Evolutionary conservation across 2,888 invertebrate species (phyloP).

Genomic region (Cheilosia vulpina): DNA sequence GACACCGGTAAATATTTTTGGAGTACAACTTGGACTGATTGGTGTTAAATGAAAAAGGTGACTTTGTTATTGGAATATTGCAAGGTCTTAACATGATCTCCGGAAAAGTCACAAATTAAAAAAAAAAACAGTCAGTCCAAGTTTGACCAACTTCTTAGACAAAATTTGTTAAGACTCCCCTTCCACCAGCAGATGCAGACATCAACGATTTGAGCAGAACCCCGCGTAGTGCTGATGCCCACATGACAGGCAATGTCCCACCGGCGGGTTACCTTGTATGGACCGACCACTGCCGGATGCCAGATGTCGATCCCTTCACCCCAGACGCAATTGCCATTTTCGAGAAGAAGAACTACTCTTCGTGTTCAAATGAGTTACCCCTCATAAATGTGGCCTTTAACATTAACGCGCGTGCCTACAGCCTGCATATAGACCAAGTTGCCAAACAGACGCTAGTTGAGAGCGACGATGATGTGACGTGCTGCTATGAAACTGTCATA

Average conservation of each 20-base stretch:
- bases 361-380: slow-evolving; percentile 66
- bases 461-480: slow-evolving; percentile 75
- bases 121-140: too few species aligned
- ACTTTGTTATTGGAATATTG: too few species aligned
- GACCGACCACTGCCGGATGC: slow-evolving; percentile 86
- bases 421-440: slow-evolving; percentile 75
- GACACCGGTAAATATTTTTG: too few species aligned
- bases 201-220: too few species aligned
- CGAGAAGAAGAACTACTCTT: slow-evolving; percentile 83
- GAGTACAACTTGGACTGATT: too few species aligned
- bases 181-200: too few species aligned
- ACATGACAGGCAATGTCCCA: neutral
- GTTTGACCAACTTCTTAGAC: too few species aligned
- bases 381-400: slow-evolving; percentile 76
- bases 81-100: too few species aligned
- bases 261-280: slow-evolving; percentile 81
- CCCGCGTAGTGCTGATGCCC: too few species aligned
- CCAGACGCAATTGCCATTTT: slow-evolving; percentile 84
- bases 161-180: too few species aligned
- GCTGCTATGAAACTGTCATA: slow-evolving; percentile 80
- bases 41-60: too few species aligned
- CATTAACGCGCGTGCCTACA: slow-evolving; percentile 70
- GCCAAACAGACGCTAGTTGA: slow-evolving; percentile 38
- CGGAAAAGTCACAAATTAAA: too few species aligned
- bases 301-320: slow-evolving; percentile 86